Percentiles rank a stretch among this genome's conserved stretches.
Evolutionary conservation across 2,888 invertebrate genomes (phyloP).

Genomic region (Spilarctia lutea): DNA sequence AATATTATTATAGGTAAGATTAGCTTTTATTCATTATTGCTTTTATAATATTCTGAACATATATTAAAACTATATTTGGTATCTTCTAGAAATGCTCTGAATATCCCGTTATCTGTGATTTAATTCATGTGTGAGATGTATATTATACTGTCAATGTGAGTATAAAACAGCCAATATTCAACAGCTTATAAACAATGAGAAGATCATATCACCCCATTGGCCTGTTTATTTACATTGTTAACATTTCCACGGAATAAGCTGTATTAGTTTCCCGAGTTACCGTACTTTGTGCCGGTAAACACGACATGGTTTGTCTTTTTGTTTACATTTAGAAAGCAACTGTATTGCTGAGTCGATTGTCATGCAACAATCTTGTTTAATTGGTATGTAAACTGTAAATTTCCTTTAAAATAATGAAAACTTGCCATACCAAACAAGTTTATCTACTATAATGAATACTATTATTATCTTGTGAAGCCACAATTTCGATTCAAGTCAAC

Average conservation of each 20-base stretch:
- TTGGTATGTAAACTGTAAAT: not conserved
- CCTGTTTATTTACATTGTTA: constrained; percentile 65
- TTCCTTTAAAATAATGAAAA: not conserved
- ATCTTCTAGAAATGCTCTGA: not conserved
- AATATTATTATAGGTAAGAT: not conserved
- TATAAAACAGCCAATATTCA: constrained; percentile 38
- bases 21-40: not conserved
- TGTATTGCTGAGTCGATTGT: constrained; percentile 7
- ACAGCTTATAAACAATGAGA: constrained; percentile 61
- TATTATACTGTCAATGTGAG: not conserved
- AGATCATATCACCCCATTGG: constrained; percentile 68
- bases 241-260: constrained; percentile 55
- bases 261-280: constrained; percentile 61
- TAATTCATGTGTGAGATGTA: not conserved
- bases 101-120: not conserved
- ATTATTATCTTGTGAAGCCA: not conserved
- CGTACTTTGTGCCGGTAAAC: constrained; percentile 58
- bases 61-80: not conserved
- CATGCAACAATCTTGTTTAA: not conserved
- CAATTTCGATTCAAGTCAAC: not conserved
- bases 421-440: no score
- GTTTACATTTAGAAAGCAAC: constrained; percentile 30
- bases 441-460: no score
- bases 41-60: no score
- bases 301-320: constrained; percentile 58